Percentiles rank a stretch among this genome's conserved stretches.
Conservation (phyloP, 2,113 vertebrate species). For the Chionomys nivalis region DNA sequence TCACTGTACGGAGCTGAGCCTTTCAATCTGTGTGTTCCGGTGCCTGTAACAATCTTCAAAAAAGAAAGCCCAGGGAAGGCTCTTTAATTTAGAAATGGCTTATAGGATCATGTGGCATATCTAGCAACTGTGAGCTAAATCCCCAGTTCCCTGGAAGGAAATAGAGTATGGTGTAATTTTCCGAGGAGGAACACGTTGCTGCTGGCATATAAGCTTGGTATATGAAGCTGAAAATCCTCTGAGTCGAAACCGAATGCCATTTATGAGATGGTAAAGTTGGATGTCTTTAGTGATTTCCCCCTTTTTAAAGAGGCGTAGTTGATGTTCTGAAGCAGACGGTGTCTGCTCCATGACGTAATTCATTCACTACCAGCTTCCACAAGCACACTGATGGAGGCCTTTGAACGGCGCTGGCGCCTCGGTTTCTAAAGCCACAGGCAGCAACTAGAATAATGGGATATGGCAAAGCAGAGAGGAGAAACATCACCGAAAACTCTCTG, state of each 20-base stretch:
- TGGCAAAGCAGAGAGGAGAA: neutral
- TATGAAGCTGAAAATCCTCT: slow-evolving; percentile 50
- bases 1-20: neutral
- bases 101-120: slow-evolving; percentile 24
- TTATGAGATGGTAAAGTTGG: slow-evolving; percentile 27
- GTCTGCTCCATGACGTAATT: slow-evolving; percentile 6
- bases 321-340: slow-evolving; percentile 29
- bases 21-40: neutral
- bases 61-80: slow-evolving; percentile 37
- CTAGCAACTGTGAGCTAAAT: slow-evolving; percentile 54
- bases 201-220: slow-evolving; percentile 21
- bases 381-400: neutral
- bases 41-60: neutral
- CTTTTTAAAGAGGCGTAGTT: neutral
- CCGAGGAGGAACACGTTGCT: slow-evolving; percentile 32
- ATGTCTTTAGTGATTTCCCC: neutral
- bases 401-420: neutral
- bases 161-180: slow-evolving; percentile 43
- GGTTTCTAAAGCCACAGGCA: slow-evolving; percentile 45
- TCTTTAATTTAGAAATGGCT: slow-evolving; percentile 57
- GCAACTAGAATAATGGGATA: slow-evolving; percentile 22
- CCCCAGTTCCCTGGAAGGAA: slow-evolving; percentile 38
- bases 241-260: slow-evolving; percentile 36
- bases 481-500: neutral
- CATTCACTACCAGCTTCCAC: neutral